phyloP scores from a whole-genome alignment of 1,140 invertebrate species.

The Papilio polyxenes region DNA sequence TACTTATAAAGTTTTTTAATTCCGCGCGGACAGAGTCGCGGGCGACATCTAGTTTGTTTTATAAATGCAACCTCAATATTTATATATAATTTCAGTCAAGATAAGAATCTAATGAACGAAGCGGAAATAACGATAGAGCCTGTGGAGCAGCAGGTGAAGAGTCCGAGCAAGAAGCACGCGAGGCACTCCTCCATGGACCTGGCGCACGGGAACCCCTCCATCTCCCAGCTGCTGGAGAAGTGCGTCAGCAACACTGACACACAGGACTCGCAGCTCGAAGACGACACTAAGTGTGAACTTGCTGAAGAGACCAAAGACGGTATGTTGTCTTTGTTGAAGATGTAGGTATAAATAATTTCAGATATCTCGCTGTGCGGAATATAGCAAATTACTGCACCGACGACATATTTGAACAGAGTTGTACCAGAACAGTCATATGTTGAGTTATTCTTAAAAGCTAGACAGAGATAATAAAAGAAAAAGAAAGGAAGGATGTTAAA shows the following conservation, averaged over 20 bases:
- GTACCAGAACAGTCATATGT: too few relatives aligned
- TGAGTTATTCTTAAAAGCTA: too few relatives aligned
- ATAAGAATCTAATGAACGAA: slow-evolving; percentile 71
- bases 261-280: slow-evolving; percentile 33
- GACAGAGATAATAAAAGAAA: too few relatives aligned
- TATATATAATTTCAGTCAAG: slow-evolving; percentile 54
- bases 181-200: slow-evolving; percentile 79
- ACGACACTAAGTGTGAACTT: slow-evolving; percentile 35
- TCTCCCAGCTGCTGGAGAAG: slow-evolving; percentile 76
- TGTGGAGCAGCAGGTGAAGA: slow-evolving; percentile 54
- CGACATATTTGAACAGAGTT: too few relatives aligned
- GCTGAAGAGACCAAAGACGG: slow-evolving; percentile 42
- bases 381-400: too few relatives aligned
- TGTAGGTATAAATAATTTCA: too few relatives aligned
- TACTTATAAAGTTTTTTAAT: too few relatives aligned
- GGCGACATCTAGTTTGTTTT: too few relatives aligned
- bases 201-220: slow-evolving; percentile 68
- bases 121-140: slow-evolving; percentile 75
- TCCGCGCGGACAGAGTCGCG: too few relatives aligned
- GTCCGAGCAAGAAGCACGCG: slow-evolving; percentile 70
- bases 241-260: slow-evolving; percentile 62
- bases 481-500: too few relatives aligned
- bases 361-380: too few relatives aligned
- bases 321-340: background rate
- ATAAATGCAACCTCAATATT: too few relatives aligned